phyloP scores from a whole-genome alignment of 2,113 vertebrate species.

The Parotia lawesii region DNA sequence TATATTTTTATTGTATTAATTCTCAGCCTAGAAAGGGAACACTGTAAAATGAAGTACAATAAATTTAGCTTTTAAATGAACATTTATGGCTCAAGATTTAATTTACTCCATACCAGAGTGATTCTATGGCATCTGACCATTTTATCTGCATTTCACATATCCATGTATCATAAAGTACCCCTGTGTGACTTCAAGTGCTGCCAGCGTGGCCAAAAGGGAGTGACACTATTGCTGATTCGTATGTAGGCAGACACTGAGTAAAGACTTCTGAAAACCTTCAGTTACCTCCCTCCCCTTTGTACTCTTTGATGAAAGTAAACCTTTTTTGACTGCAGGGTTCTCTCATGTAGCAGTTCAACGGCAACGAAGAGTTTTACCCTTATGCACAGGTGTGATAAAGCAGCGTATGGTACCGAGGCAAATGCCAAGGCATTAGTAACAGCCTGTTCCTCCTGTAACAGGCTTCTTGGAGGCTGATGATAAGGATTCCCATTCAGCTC shows the following conservation, averaged over 20 bases:
- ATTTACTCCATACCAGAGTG: not conserved
- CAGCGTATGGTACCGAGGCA: fast-evolving
- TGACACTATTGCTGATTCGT: not conserved
- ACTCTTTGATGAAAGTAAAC: not conserved
- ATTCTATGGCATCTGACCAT: not conserved
- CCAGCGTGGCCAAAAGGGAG: not conserved
- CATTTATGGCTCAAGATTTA: not conserved
- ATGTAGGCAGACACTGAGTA: not conserved
- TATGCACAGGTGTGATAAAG: not conserved
- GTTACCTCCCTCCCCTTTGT: not conserved
- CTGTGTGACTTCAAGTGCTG: not conserved
- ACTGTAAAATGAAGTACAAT: constrained; percentile 79
- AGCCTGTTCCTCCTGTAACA: not conserved
- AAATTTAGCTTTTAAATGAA: constrained; percentile 76
- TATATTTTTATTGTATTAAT: constrained; percentile 70
- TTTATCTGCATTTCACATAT: not conserved
- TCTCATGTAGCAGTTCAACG: not conserved
- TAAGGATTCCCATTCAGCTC: not conserved
- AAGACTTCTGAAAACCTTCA: not conserved
- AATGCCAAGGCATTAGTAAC: not conserved
- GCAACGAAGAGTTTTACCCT: not conserved
- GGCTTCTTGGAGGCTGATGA: not conserved
- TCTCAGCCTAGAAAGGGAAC: constrained; percentile 68
- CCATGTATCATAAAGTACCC: not conserved
- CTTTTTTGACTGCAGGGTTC: not conserved